Conservation (phyloP, 2,113 vertebrate genomes). For the western clawed frog (Xenopus tropicalis) region DNA sequence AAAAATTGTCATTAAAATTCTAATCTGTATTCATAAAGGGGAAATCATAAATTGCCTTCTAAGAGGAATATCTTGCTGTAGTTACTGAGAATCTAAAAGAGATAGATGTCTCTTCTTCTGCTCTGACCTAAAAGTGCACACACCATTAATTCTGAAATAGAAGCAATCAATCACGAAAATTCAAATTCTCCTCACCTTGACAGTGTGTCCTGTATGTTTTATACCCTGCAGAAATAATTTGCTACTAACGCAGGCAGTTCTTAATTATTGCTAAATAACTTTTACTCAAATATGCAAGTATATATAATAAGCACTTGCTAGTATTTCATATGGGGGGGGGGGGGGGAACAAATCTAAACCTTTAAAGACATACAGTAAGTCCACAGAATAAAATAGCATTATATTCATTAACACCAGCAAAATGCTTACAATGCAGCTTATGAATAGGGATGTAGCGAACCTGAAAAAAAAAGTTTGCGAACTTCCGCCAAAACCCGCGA, state of each 20-base stretch:
- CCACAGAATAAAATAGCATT: too few species aligned
- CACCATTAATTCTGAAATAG: conserved; percentile 43
- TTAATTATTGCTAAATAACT: conserved; percentile 29
- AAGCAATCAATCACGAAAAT: conserved; percentile 43
- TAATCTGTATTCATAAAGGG: conserved; percentile 38
- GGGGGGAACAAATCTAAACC: too few species aligned
- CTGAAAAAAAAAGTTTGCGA: too few species aligned
- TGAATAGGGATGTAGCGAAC: too few species aligned
- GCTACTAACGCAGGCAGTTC: conserved; percentile 12
- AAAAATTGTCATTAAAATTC: conserved; percentile 16
- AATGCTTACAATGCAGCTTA: too few species aligned
- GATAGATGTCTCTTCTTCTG: conserved; percentile 42
- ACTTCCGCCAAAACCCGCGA: too few species aligned
- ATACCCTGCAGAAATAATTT: conserved; percentile 13
- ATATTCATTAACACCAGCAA: too few species aligned
- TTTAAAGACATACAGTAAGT: conserved; percentile 7
- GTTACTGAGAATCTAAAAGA: conserved; percentile 38
- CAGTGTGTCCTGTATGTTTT: conserved; percentile 33
- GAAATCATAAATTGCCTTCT: conserved; percentile 25
- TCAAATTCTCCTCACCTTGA: conserved; percentile 42
- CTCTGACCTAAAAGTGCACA: conserved; percentile 42
- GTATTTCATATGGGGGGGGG: too few species aligned
- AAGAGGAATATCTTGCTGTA: conserved; percentile 25
- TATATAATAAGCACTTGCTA: conserved; percentile 8
- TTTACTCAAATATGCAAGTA: conserved; percentile 14